Evolutionary conservation across 1,140 invertebrate genomes (phyloP).

Genomic region (Epicauta chinensis): DNA sequence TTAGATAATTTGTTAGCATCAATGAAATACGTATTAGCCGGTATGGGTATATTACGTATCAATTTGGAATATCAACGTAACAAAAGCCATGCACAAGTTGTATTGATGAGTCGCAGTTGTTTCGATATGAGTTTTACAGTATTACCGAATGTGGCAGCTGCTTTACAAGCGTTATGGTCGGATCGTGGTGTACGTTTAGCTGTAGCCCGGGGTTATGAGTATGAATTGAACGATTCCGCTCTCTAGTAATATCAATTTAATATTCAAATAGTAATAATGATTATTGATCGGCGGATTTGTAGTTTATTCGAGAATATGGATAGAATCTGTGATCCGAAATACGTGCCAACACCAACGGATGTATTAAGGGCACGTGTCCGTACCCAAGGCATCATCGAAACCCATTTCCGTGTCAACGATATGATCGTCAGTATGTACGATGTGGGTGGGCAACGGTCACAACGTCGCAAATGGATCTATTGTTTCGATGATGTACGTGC

Average conservation of each 20-base stretch:
- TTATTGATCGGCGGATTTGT: slow-evolving; percentile 30
- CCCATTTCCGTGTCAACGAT: slow-evolving; percentile 65
- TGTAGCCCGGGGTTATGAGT: slow-evolving; percentile 62
- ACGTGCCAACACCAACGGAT: slow-evolving; percentile 66
- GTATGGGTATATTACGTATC: slow-evolving; percentile 59
- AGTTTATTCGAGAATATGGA: slow-evolving; percentile 68
- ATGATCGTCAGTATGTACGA: slow-evolving; percentile 58
- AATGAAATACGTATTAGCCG: slow-evolving; percentile 62
- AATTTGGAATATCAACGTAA: slow-evolving; percentile 56
- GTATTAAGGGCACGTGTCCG: slow-evolving; percentile 64
- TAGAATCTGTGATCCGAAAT: slow-evolving; percentile 55
- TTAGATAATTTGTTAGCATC: slow-evolving; percentile 60
- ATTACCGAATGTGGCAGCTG: slow-evolving; percentile 44
- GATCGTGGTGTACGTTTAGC: slow-evolving; percentile 56
- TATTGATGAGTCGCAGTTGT: slow-evolving; percentile 44
- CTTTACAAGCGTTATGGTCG: slow-evolving; percentile 50
- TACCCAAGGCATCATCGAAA: slow-evolving; percentile 72
- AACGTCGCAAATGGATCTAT: slow-evolving; percentile 71
- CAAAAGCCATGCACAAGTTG: slow-evolving; percentile 50
- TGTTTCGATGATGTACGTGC: slow-evolving; percentile 63
- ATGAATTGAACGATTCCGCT: slow-evolving; percentile 71
- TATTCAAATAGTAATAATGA: not conserved
- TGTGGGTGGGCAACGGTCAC: slow-evolving; percentile 64
- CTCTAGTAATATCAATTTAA: slow-evolving; percentile 51
- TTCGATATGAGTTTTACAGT: slow-evolving; percentile 49